Evolutionary conservation across 2,888 invertebrate genomes (phyloP), one percentile per base, ranked within the genome.

Genomic region (Ferrisia virgata): DNA sequence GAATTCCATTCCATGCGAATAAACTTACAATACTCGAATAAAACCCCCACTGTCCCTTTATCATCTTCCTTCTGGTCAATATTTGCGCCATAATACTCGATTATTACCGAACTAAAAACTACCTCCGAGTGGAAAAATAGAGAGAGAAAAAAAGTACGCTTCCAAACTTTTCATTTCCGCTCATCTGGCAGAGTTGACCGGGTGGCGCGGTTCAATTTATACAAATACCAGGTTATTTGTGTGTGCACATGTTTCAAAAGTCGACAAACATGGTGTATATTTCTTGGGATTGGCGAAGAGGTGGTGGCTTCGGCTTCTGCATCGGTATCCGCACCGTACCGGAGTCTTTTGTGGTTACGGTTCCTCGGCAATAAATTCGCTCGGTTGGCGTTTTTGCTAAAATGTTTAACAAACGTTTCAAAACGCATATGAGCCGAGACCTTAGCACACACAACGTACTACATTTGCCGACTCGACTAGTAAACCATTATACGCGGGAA

Each of bases 361-460:
- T 36, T 76, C n/a, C 18, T 76, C 72, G 33, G 72, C 72, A 76
- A 76, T 76, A 76, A 76, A 76, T 76, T 76, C 72, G 36, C 28
- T 15, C 72, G 0, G 18, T 76, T 76, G 72, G 72, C 72, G 72
- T 76, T 76, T 76, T 76, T 36, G 72, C 72, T 76, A 36, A 36
- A 76, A 76, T 18, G 72, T 76, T 76, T 9, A 76, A 36, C 72
- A 76, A 76, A 36, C 72, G 33, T 76, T 76, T 76, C 72, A 36
- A 76, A 76, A 76, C 72, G 72, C 72, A 76, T 76, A 76, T 36
- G 72, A 76, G 15, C 64, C 72, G 31, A 76, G 18, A 76, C 36
- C 72, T 18, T 36, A 76, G 8, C 5, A 5, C n/a, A 22, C 53
- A 8, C 53, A 18, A 22, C 53, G 11, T 22, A 22, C 4, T 53